These are phyloP conservation scores for Mythimna albipuncta DNA, from an alignment of 2,888 invertebrate genomes.

Conservation along the genomic window DNA sequence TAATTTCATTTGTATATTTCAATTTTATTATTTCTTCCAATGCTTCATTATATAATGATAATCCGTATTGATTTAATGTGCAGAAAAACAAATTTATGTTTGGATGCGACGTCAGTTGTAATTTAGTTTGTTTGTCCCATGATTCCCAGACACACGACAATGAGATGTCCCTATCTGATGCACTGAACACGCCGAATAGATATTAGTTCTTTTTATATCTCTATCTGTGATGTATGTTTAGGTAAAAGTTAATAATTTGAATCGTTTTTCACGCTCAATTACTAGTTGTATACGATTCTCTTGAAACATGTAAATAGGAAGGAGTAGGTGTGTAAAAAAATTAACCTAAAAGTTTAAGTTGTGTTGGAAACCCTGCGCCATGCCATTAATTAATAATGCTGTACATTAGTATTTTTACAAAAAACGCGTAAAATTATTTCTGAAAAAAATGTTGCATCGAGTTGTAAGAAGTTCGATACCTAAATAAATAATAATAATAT, in stretches of 20 bases:
- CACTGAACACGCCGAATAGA: conserved; percentile 64
- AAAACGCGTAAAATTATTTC: conserved; percentile 51
- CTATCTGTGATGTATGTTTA: conserved; percentile 90
- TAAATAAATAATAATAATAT: conserved; percentile 33
- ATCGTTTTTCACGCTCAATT: conserved; percentile 80
- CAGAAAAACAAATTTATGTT: conserved; percentile 85
- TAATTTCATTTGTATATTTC: conserved; percentile 77
- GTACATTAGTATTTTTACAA: conserved; percentile 60
- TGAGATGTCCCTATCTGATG: conserved; percentile 43
- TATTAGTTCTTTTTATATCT: conserved; percentile 81
- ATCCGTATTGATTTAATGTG: conserved; percentile 76
- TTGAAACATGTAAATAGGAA: conserved; percentile 79
- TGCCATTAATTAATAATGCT: conserved; percentile 54
- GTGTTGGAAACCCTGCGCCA: conserved; percentile 58
- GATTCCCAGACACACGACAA: conserved; percentile 34
- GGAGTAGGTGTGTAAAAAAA: conserved; percentile 70
- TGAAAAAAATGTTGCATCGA: conserved; percentile 42
- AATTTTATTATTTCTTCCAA: conserved; percentile 75
- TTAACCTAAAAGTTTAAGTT: conserved; percentile 74
- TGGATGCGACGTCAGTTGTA: conserved; percentile 74
- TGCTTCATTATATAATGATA: conserved; percentile 68
- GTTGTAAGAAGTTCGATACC: conserved; percentile 56
- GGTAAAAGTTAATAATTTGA: conserved; percentile 88
- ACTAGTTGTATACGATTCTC: conserved; percentile 79
- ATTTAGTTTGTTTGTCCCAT: conserved; percentile 67